Percentiles rank a stretch among this genome's conserved stretches.
These are phyloP conservation scores for Daboia siamensis DNA, from an alignment of 2,113 vertebrate genomes.

Conservation along the genomic window DNA sequence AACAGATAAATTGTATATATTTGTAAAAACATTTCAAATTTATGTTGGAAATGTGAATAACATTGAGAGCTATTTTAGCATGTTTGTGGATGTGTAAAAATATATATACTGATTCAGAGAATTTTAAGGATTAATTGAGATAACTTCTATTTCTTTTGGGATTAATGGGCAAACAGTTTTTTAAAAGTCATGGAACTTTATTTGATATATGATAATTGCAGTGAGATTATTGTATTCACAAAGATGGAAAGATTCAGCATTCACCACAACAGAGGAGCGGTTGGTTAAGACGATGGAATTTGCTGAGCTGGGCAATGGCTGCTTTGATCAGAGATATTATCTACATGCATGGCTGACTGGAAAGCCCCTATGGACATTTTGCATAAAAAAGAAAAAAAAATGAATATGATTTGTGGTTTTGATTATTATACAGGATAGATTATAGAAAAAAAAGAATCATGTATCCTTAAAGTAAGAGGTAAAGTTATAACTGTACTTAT, in stretches of 20 bases:
- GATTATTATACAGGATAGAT: background rate
- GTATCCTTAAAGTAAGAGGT: background rate
- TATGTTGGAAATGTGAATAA: background rate
- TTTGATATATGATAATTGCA: background rate
- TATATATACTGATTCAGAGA: background rate
- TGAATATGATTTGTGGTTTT: background rate
- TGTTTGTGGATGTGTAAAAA: background rate
- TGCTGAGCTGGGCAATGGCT: background rate
- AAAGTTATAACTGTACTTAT: background rate
- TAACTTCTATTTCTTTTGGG: background rate
- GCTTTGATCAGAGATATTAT: background rate
- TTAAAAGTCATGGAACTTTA: background rate
- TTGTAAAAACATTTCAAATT: background rate
- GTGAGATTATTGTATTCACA: background rate
- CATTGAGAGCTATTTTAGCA: background rate
- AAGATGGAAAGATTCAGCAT: background rate
- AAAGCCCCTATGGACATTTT: background rate
- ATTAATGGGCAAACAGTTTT: background rate
- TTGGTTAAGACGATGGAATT: background rate
- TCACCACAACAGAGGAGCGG: background rate
- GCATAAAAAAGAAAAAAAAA: background rate
- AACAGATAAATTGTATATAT: background rate
- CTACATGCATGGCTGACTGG: background rate
- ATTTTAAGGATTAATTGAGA: background rate
- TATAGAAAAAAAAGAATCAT: background rate